These are phyloP conservation scores for Pollachius pollachius DNA, from an alignment of 2,113 vertebrate genomes.

Conservation along the genomic window DNA sequence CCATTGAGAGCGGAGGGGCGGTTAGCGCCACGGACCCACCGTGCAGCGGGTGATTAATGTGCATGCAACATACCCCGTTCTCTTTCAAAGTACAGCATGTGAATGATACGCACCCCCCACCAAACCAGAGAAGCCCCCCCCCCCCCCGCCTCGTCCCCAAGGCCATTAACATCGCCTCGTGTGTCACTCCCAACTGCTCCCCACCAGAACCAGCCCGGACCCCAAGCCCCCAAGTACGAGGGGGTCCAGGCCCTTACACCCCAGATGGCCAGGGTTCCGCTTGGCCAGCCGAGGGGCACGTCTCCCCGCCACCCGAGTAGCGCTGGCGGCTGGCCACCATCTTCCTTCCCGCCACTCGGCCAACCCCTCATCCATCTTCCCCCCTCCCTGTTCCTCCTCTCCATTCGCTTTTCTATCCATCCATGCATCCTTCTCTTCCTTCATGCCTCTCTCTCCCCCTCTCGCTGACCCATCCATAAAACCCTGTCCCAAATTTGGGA, in stretches of 20 bases:
- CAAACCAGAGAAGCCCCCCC: too few relatives aligned
- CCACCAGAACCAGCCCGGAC: background rate
- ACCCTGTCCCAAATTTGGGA: too few relatives aligned
- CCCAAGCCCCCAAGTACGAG: too few relatives aligned
- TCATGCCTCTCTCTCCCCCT: too few relatives aligned
- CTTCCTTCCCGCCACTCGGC: conserved; percentile 10
- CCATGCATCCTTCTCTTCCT: too few relatives aligned
- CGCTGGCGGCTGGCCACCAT: conserved; percentile 31
- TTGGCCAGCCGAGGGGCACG: conserved; percentile 56
- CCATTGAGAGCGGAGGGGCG: too few relatives aligned
- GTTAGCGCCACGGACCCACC: too few relatives aligned
- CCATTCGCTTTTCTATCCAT: too few relatives aligned
- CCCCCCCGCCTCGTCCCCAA: background rate
- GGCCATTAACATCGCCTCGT: conserved; percentile 25
- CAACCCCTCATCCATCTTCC: background rate
- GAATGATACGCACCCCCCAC: background rate
- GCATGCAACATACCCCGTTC: background rate
- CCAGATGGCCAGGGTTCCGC: conserved; percentile 76
- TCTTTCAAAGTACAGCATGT: background rate
- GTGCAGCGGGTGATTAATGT: background rate
- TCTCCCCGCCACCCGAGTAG: conserved; percentile 52
- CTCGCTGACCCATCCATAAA: too few relatives aligned
- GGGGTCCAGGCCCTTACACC: conserved; percentile 10
- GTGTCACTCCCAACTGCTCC: conserved; percentile 2
- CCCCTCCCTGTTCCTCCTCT: too few relatives aligned